These are phyloP conservation scores for Lycodopsis pacificus DNA, from an alignment of 2,797 vertebrate genomes.

Conservation along the genomic window DNA sequence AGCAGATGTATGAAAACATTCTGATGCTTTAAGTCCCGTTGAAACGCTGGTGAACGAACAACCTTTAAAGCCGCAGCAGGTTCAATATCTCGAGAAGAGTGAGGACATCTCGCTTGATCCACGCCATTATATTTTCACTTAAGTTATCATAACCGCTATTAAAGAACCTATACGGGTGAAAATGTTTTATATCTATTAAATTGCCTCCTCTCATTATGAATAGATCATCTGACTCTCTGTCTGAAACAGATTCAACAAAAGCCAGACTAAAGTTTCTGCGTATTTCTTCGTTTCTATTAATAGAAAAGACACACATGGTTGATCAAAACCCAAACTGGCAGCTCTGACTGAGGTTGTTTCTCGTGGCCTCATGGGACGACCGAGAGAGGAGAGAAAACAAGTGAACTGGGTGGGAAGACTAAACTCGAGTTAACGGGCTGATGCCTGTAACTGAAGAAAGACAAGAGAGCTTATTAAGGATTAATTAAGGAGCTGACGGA, in stretches of 20 bases:
- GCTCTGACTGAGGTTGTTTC: slow-evolving; percentile 58
- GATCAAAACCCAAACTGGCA: slow-evolving; percentile 65
- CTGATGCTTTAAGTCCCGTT: slow-evolving; percentile 2
- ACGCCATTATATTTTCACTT: not conserved
- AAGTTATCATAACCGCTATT: not conserved
- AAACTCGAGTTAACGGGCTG: slow-evolving; percentile 37
- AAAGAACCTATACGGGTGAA: not conserved
- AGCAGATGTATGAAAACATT: slow-evolving; percentile 26
- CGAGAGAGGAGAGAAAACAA: slow-evolving; percentile 44
- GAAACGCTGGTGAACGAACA: slow-evolving; percentile 19
- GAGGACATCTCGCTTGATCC: not conserved
- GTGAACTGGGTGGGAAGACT: slow-evolving; percentile 37
- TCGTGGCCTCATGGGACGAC: slow-evolving; percentile 44
- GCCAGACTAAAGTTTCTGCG: slow-evolving; percentile 38
- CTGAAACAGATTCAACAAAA: slow-evolving; percentile 45
- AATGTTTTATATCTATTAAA: not conserved
- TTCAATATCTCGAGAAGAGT: slow-evolving; percentile 8
- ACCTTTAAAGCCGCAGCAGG: slow-evolving; percentile 5
- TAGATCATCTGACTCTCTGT: slow-evolving; percentile 19
- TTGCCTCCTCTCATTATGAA: slow-evolving; percentile 15
- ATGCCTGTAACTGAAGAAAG: slow-evolving; percentile 50
- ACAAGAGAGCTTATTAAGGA: slow-evolving; percentile 70
- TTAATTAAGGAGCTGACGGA: slow-evolving; percentile 53
- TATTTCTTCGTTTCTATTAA: slow-evolving; percentile 44
- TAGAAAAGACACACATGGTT: slow-evolving; percentile 46